Evolutionary conservation across 2,113 vertebrate species (phyloP).

Genomic region (Cariama cristata): DNA sequence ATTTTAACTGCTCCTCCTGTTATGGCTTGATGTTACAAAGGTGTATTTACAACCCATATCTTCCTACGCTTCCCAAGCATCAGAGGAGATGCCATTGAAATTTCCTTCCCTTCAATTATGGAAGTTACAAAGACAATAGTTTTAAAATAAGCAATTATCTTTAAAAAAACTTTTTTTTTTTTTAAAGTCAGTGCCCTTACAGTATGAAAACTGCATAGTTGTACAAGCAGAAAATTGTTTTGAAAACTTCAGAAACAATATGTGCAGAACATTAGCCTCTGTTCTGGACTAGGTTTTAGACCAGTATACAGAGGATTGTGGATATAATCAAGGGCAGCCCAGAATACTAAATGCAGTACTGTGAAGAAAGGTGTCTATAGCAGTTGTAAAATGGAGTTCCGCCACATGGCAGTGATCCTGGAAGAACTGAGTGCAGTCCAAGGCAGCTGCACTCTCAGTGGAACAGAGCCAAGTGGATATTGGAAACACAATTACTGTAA

Average conservation of each 20-base stretch:
- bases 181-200: not conserved
- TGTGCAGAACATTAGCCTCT: not conserved
- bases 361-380: not conserved
- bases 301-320: not conserved
- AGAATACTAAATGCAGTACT: not conserved
- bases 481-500: constrained; percentile 19
- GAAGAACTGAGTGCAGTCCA: not conserved
- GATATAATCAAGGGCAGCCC: not conserved
- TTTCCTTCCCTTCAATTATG: not conserved
- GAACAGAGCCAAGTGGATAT: not conserved
- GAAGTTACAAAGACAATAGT: not conserved
- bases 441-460: not conserved
- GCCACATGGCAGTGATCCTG: not conserved
- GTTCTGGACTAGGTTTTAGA: not conserved
- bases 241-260: not conserved
- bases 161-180: not conserved
- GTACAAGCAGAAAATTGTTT: not conserved
- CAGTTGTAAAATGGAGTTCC: not conserved
- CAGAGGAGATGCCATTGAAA: not conserved
- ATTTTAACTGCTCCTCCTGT: not conserved
- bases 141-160: not conserved
- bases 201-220: not conserved
- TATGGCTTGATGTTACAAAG: not conserved
- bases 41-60: not conserved
- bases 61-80: not conserved